These are phyloP conservation scores for Blennius ocellaris DNA, from an alignment of 2,113 vertebrate genomes.

Conservation along the genomic window DNA sequence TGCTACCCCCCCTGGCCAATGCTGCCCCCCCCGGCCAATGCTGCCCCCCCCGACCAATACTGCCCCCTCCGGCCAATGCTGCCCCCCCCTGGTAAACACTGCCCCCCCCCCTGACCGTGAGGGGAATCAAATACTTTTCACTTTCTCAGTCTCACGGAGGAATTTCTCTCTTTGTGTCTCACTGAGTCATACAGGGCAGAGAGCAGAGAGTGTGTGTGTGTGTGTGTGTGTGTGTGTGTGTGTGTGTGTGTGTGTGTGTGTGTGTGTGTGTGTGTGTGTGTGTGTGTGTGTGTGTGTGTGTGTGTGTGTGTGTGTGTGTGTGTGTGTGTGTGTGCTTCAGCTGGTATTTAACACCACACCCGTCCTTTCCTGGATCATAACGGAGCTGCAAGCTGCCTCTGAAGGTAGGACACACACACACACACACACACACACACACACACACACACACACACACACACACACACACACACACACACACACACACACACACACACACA, in stretches of 20 bases:
- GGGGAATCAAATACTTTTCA: no score
- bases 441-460: no score
- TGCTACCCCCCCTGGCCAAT: no score
- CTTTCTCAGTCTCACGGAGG: constrained; percentile 19
- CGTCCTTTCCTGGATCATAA: constrained; percentile 55
- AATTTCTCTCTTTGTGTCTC: constrained; percentile 41
- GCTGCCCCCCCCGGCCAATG: no score
- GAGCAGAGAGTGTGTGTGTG: constrained; percentile 17
- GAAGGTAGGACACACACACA: constrained; percentile 64
- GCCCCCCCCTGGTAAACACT: no score
- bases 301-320: constrained; percentile 36
- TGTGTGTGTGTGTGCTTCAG: constrained; percentile 34
- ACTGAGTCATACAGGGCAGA: constrained; percentile 43
- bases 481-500: no score
- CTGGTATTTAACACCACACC: constrained; percentile 82
- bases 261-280: constrained; percentile 13
- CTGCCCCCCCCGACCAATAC: no score
- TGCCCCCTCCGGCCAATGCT: no score
- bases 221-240: neutral
- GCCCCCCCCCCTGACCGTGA: no score
- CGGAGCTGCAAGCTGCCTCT: constrained; percentile 62
- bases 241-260: constrained; percentile 17
- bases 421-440: no score
- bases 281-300: neutral
- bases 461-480: no score